Conservation (phyloP, 2,113 vertebrate genomes). For the Lanius ludovicianus region DNA sequence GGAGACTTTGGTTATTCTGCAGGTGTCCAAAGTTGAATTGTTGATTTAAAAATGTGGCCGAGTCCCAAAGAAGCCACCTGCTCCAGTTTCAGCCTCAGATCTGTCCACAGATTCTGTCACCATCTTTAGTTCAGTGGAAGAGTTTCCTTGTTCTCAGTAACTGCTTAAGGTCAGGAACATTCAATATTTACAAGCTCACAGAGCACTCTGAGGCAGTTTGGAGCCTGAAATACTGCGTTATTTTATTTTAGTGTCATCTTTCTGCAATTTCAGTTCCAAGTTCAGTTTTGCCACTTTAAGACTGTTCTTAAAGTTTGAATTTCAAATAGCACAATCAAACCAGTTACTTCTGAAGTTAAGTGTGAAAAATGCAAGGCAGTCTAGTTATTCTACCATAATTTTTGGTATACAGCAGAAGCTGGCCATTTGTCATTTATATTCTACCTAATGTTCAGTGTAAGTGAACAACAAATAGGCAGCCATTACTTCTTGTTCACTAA, state of each 20-base stretch:
- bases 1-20: neutral
- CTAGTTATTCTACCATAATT: neutral
- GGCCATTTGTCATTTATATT: neutral
- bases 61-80: neutral
- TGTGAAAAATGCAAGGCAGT: neutral
- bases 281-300: neutral
- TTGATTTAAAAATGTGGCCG: neutral
- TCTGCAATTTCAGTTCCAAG: neutral
- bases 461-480: neutral
- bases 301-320: neutral
- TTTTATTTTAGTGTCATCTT: neutral
- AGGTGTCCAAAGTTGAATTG: neutral
- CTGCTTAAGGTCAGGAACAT: neutral
- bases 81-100: neutral
- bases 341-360: neutral
- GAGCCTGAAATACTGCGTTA: neutral
- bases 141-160: neutral
- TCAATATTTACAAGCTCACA: neutral
- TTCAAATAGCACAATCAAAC: neutral
- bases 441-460: neutral
- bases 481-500: neutral
- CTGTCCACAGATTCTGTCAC: neutral
- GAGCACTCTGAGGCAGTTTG: neutral
- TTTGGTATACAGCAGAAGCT: neutral
- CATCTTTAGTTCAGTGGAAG: neutral